These are phyloP conservation scores for Lithobius niger DNA, from an alignment of 1,140 invertebrate genomes.

Conservation along the genomic window DNA sequence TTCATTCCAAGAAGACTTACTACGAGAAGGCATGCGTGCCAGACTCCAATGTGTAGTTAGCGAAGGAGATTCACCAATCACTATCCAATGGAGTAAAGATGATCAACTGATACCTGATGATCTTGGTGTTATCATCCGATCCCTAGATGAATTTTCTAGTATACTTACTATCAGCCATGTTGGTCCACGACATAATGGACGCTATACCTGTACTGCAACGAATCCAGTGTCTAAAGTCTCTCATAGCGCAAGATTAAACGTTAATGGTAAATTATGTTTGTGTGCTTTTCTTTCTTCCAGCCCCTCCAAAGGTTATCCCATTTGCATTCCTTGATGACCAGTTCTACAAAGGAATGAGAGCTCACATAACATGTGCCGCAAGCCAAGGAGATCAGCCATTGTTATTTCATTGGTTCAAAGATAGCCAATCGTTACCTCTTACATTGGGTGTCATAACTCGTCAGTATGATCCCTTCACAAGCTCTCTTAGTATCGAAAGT, in stretches of 20 bases:
- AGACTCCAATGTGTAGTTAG: no score
- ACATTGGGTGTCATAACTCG: slow-evolving; percentile 36
- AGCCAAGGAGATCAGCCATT: slow-evolving; percentile 34
- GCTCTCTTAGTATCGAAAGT: slow-evolving; percentile 56
- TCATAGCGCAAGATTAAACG: slow-evolving; percentile 43
- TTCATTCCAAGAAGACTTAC: no score
- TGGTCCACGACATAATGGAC: background rate
- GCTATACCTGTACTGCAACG: slow-evolving; percentile 20
- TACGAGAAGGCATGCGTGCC: background rate
- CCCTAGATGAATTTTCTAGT: slow-evolving; percentile 6
- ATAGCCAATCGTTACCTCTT: slow-evolving; percentile 25
- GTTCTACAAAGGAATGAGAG: slow-evolving; percentile 29
- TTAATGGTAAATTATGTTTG: slow-evolving; percentile 40
- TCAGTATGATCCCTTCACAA: slow-evolving; percentile 46
- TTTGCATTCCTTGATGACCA: slow-evolving; percentile 24
- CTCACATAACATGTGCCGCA: slow-evolving; percentile 31
- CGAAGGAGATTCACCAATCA: background rate
- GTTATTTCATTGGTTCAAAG: slow-evolving; percentile 31
- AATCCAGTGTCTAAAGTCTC: slow-evolving; percentile 40
- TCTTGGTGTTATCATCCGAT: slow-evolving; percentile 4
- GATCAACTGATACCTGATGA: slow-evolving; percentile 14
- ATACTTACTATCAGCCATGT: background rate
- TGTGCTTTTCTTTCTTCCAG: slow-evolving; percentile 29
- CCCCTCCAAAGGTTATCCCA: no score
- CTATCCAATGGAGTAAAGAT: slow-evolving; percentile 31